phyloP scores from a whole-genome alignment of 2,888 invertebrate genomes.

The Beris morrisii region DNA sequence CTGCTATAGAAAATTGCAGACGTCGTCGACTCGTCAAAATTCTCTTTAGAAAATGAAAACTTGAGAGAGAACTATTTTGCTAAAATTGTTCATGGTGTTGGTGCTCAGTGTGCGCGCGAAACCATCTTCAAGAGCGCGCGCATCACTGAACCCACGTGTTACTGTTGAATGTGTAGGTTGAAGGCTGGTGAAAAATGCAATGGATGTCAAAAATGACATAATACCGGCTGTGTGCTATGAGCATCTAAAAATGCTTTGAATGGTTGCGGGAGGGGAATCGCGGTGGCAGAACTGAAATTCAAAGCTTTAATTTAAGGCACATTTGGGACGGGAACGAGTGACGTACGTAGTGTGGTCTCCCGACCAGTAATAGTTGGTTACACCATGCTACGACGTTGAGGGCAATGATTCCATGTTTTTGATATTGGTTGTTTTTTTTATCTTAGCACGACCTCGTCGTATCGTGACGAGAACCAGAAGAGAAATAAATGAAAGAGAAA shows the following conservation, averaged over 20 bases:
- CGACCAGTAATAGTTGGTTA: background rate
- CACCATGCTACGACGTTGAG: background rate
- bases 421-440: too few relatives aligned
- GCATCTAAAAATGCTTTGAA: background rate
- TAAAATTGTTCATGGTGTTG: background rate
- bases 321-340: background rate
- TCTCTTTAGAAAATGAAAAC: slow-evolving; percentile 32
- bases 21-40: slow-evolving; percentile 4
- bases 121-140: slow-evolving; percentile 13
- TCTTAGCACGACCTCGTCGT: too few relatives aligned
- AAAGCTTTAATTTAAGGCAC: too few relatives aligned
- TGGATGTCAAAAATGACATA: slow-evolving; percentile 25
- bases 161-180: slow-evolving; percentile 12
- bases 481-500: slow-evolving; percentile 27
- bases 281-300: too few relatives aligned
- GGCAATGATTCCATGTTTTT: too few relatives aligned
- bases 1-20: slow-evolving; percentile 12
- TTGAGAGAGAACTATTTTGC: background rate
- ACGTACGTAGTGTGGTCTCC: background rate
- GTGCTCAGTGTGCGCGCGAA: slow-evolving; percentile 9
- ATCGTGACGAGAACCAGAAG: background rate
- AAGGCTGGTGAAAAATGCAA: slow-evolving; percentile 23
- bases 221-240: slow-evolving; percentile 23
- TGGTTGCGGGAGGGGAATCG: too few relatives aligned
- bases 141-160: slow-evolving; percentile 39